Base-by-base conservation (phyloP, 2,888 invertebrate species). In the Leptogaster cylindrica region DNA sequence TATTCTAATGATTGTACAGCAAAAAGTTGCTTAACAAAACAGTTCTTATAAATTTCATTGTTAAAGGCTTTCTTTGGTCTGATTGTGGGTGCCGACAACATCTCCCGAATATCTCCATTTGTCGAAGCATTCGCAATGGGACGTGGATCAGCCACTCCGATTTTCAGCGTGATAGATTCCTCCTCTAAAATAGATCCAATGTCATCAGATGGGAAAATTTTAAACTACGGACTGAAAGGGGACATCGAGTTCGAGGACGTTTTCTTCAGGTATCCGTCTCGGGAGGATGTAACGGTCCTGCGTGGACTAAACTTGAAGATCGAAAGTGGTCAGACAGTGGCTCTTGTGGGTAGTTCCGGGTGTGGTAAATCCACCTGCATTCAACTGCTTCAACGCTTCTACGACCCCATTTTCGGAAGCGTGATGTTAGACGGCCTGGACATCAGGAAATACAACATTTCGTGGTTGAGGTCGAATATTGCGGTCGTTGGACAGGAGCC, bases 401-500 rank as follows among this genome's bases (percentile, higher is more conserved):
- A 92, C 75, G 91, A 91, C 79, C 89, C 90, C 0, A 73, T 78
- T 0, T 73, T 78, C 4, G 87, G 87, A 0, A 72, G 80, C 68
- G 85, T 90, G 2, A 73, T 79, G 1, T 80, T 89, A 2, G 88
- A 89, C 51, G 87, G 85, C 0, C 76, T 85, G 66, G 87, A 92
- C 75, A 82, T 93, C 58, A 83, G 85, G 25, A 84, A 86, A 67
- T 79, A 93, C 70, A 92, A 93, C 77, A 86, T 91, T 20, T 82
- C 85, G 23, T 90, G 91, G 86, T 77, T 92, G 20, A 83, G 95
- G 63, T 84, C 85, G 27, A 89, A 92, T 75, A 89, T 95, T 70
- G 93, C 92, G 0, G 86, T 94, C 3, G 95, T 95, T 10, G 91
- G 93, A 0, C 95, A 95, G 78, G 95, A 95, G 73, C 95, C 93